Evolutionary conservation across 2,797 vertebrate species (phyloP).

Genomic region (Argentina silus): DNA sequence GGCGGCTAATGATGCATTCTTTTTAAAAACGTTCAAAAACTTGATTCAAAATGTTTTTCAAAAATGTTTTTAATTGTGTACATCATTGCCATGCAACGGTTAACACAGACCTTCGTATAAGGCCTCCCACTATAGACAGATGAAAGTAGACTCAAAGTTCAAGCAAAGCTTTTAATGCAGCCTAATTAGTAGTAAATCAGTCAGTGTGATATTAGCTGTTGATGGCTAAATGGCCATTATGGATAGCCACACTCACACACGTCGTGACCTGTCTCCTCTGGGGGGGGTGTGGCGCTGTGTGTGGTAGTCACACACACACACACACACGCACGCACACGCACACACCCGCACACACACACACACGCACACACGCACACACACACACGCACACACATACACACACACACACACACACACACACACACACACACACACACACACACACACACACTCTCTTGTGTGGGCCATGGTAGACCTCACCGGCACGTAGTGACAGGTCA

Average conservation of each 20-base stretch:
- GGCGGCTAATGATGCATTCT: no score
- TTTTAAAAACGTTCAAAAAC: no score
- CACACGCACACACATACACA: no score
- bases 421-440: slow-evolving; percentile 30
- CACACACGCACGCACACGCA: slow-evolving; percentile 45
- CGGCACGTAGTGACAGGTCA: slow-evolving; percentile 80
- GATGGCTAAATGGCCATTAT: slow-evolving; percentile 78
- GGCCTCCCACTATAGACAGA: no score
- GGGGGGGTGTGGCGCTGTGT: slow-evolving; percentile 72
- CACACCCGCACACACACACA: slow-evolving; percentile 28
- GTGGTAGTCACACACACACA: slow-evolving; percentile 57
- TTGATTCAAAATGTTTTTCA: no score
- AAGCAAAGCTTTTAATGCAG: no score
- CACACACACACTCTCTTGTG: slow-evolving; percentile 67
- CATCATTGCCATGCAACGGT: no score
- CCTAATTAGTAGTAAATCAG: background rate
- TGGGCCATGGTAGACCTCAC: slow-evolving; percentile 73
- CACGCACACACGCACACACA: slow-evolving; percentile 9
- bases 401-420: slow-evolving; percentile 8
- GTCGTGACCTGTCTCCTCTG: slow-evolving; percentile 74
- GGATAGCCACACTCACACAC: slow-evolving; percentile 75
- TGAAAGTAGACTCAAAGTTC: no score
- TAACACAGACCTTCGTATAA: no score
- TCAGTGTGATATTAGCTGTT: slow-evolving; percentile 74
- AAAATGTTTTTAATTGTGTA: no score